Conservation (phyloP, 2,888 invertebrate genomes). For the Synanthedon andrenaeformis region DNA sequence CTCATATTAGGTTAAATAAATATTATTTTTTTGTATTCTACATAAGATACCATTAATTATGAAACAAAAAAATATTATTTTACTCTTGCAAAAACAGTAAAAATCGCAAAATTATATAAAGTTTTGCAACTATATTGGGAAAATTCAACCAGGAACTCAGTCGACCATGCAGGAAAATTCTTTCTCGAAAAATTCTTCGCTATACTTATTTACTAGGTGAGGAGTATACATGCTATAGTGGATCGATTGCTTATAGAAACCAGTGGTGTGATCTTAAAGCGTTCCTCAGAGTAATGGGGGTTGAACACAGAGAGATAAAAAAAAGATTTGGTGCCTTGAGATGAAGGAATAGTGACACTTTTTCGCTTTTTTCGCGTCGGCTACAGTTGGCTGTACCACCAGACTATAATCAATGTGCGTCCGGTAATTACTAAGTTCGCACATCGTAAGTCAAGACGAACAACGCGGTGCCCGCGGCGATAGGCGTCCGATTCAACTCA, state of each 20-base stretch:
- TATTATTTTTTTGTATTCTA: not conserved
- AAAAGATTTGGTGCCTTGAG: too few relatives aligned
- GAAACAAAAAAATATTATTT: not conserved
- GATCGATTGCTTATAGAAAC: too few relatives aligned
- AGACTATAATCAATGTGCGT: constrained; percentile 15
- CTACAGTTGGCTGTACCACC: not conserved
- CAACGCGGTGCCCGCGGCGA: constrained; percentile 1
- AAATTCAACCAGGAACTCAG: too few relatives aligned
- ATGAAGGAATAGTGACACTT: too few relatives aligned
- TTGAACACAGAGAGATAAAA: too few relatives aligned
- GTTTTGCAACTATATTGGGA: not conserved
- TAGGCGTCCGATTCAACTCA: not conserved
- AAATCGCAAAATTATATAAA: not conserved
- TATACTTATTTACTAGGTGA: too few relatives aligned
- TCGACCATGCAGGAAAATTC: too few relatives aligned
- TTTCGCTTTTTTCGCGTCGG: too few relatives aligned
- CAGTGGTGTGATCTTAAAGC: too few relatives aligned
- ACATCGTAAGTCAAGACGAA: constrained; percentile 35
- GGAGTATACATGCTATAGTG: too few relatives aligned
- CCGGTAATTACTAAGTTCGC: constrained; percentile 46
- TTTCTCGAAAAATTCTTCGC: too few relatives aligned
- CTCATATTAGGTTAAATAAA: not conserved
- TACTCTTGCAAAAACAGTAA: not conserved
- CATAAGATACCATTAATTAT: not conserved
- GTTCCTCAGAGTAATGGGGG: too few relatives aligned